phyloP scores from a whole-genome alignment of 2,888 invertebrate species.

The Tubulanus polymorphus region DNA sequence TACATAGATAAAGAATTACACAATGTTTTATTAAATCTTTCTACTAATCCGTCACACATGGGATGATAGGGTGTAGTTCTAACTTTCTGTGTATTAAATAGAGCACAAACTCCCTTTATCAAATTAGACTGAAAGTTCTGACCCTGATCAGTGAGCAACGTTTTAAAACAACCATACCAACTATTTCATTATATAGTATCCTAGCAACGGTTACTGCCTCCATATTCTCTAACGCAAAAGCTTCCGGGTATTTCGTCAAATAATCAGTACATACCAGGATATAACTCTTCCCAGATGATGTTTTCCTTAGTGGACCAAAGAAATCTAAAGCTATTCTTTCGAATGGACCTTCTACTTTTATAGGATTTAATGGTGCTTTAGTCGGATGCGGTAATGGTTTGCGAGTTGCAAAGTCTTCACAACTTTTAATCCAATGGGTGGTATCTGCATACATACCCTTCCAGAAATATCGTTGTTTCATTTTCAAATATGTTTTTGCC shows the following conservation, averaged over 20 bases:
- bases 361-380: not conserved
- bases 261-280: not conserved
- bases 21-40: constrained; percentile 18
- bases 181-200: constrained; percentile 5
- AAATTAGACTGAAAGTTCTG: constrained; percentile 20
- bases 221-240: constrained; percentile 8
- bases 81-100: constrained; percentile 14
- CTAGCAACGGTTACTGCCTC: constrained; percentile 14
- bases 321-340: constrained; percentile 19
- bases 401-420: not conserved
- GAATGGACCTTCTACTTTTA: constrained; percentile 12
- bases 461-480: not conserved
- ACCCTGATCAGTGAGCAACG: constrained; percentile 20
- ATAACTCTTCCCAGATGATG: constrained; percentile 17
- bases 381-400: not conserved
- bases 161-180: constrained; percentile 17
- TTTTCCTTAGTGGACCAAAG: constrained; percentile 18
- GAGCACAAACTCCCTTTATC: constrained; percentile 15
- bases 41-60: constrained; percentile 18
- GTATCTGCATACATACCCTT: not conserved
- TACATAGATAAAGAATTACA: not conserved
- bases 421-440: not conserved
- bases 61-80: constrained; percentile 21
- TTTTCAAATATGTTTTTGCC: not conserved
- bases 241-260: not conserved